Conservation (phyloP, 2,113 vertebrate genomes). For the Pterocles burchelli region DNA sequence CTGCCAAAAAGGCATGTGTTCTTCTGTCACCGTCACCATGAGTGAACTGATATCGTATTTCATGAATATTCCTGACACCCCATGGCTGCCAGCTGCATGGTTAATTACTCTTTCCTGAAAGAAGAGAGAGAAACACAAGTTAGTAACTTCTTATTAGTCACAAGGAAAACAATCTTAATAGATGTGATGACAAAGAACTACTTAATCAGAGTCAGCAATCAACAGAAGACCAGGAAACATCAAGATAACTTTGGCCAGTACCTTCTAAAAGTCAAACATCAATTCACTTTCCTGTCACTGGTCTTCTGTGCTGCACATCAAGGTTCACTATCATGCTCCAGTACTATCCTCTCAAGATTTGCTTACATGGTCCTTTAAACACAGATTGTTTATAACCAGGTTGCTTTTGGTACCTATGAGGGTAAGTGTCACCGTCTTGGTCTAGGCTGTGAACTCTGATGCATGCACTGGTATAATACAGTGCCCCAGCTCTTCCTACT, state of each 20-base stretch:
- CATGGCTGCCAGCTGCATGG: slow-evolving; percentile 95
- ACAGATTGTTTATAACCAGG: neutral
- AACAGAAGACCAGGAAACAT: neutral
- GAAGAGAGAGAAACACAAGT: neutral
- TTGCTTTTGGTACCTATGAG: neutral
- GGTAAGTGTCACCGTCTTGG: neutral
- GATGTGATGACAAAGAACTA: neutral
- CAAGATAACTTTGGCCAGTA: neutral
- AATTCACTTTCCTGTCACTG: neutral
- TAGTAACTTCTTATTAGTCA: neutral
- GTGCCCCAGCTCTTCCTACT: neutral
- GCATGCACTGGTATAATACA: neutral
- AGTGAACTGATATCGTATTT: slow-evolving; percentile 97
- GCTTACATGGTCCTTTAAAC: neutral
- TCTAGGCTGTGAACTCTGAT: neutral
- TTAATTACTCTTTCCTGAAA: slow-evolving; percentile 92
- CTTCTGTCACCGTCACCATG: slow-evolving; percentile 95
- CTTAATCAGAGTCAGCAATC: neutral
- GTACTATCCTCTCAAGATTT: neutral
- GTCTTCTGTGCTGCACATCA: neutral
- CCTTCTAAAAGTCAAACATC: neutral
- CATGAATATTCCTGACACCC: slow-evolving; percentile 98
- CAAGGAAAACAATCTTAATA: neutral
- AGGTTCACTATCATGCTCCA: neutral
- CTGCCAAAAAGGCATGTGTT: slow-evolving; percentile 98